Evolutionary conservation across 2,888 invertebrate genomes (phyloP).

Genomic region (Hedya salicella): DNA sequence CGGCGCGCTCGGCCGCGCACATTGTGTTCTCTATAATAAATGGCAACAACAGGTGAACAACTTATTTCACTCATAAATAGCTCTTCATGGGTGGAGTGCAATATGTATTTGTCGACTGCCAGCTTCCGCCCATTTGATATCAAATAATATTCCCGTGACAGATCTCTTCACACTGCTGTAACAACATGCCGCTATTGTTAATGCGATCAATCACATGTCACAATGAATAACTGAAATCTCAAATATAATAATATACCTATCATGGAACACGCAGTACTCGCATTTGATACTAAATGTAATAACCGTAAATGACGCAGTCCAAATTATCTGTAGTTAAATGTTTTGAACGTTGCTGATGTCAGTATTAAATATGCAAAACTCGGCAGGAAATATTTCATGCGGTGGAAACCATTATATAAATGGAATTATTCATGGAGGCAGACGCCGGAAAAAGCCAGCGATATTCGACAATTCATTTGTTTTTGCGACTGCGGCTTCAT

Average conservation of each 20-base stretch:
- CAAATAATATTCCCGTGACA: conserved; percentile 63
- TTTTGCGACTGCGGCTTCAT: conserved; percentile 72
- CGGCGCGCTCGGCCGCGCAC: conserved; percentile 68
- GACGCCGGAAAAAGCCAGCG: conserved; percentile 77
- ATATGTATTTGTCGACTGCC: conserved; percentile 73
- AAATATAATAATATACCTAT: conserved; percentile 24
- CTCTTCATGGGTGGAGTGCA: conserved; percentile 81
- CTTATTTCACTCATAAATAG: conserved; percentile 84
- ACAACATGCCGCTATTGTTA: conserved; percentile 41
- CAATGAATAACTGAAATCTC: conserved; percentile 15
- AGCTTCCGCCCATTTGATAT: conserved; percentile 74
- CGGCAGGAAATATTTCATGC: conserved; percentile 79
- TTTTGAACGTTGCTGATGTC: conserved; percentile 72
- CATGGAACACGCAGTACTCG: background rate
- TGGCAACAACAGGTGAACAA: conserved; percentile 84
- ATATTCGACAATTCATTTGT: conserved; percentile 79
- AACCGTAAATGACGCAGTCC: conserved; percentile 29
- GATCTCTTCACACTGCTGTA: conserved; percentile 59
- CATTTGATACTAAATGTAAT: conserved; percentile 17
- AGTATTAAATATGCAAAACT: conserved; percentile 79
- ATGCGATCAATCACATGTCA: conserved; percentile 14
- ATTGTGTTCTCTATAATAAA: conserved; percentile 81
- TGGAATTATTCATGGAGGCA: conserved; percentile 79
- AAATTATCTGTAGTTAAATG: conserved; percentile 47
- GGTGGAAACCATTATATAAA: conserved; percentile 78